Conservation (phyloP, 2,113 vertebrate genomes). For the Nymphicus hollandicus region DNA sequence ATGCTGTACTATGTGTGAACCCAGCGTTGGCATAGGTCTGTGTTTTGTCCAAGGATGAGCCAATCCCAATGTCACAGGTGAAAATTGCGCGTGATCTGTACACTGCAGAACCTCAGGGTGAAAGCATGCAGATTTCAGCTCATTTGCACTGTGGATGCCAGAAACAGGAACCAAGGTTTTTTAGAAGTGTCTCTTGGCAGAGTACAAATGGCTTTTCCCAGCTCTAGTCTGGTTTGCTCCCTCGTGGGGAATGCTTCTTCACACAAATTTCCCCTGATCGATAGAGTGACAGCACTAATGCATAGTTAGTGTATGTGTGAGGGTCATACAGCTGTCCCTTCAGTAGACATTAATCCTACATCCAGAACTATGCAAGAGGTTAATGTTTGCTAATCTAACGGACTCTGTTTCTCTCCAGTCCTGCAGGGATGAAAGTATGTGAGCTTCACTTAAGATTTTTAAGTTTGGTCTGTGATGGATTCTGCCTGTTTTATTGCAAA, state of each 20-base stretch:
- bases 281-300: constrained; percentile 31
- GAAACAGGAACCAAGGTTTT: background rate
- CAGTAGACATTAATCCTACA: constrained; percentile 44
- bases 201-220: constrained; percentile 16
- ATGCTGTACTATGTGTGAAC: background rate
- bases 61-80: constrained; percentile 5
- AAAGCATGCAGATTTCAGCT: background rate
- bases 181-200: background rate
- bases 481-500: constrained; percentile 32
- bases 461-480: constrained; percentile 40
- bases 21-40: background rate
- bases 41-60: background rate
- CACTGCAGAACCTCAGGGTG: background rate
- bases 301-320: constrained; percentile 6
- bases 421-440: constrained; percentile 73
- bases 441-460: constrained; percentile 57
- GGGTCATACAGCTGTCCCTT: constrained; percentile 38
- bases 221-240: background rate
- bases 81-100: background rate
- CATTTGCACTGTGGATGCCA: background rate
- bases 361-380: constrained; percentile 33
- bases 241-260: constrained; percentile 3
- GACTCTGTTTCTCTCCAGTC: constrained; percentile 53
- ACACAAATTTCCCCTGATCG: background rate
- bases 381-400: constrained; percentile 67